Conservation (phyloP, 2,797 vertebrate species). For the Danio jaintianensis region DNA sequence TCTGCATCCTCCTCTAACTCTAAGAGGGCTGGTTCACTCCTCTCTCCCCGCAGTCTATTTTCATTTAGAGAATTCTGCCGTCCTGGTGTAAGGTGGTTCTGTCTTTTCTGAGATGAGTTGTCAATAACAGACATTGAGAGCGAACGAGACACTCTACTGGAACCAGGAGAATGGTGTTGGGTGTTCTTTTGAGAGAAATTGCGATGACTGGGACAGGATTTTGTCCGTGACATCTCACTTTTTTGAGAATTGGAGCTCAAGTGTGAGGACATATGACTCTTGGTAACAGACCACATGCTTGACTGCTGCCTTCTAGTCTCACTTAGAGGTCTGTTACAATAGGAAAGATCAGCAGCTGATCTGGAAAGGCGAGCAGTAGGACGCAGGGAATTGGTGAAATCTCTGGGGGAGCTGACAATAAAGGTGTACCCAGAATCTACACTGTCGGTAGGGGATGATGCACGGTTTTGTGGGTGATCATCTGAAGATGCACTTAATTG, state of each 20-base stretch:
- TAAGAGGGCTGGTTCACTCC: constrained; percentile 60
- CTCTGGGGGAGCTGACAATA: constrained; percentile 76
- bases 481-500: constrained; percentile 74
- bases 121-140: constrained; percentile 79
- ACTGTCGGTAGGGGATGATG: constrained; percentile 80
- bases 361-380: constrained; percentile 71
- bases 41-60: constrained; percentile 54
- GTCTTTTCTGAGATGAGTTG: constrained; percentile 62
- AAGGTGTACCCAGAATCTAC: constrained; percentile 84
- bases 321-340: constrained; percentile 66
- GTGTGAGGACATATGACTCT: constrained; percentile 58
- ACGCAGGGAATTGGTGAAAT: constrained; percentile 64
- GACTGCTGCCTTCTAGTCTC: constrained; percentile 55
- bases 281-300: constrained; percentile 62
- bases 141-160: constrained; percentile 69
- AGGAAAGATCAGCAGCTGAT: constrained; percentile 76
- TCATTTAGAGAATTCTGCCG: constrained; percentile 53
- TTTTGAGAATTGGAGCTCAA: constrained; percentile 52
- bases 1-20: constrained; percentile 72
- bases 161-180: constrained; percentile 48
- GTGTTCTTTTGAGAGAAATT: constrained; percentile 48
- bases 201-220: constrained; percentile 42
- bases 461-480: constrained; percentile 72
- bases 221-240: constrained; percentile 28
- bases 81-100: constrained; percentile 51